A percentile compares a stretch with the other conserved stretches of the same genome.
Conservation (phyloP, 1,140 invertebrate species). For the Brachystomella parvula region DNA sequence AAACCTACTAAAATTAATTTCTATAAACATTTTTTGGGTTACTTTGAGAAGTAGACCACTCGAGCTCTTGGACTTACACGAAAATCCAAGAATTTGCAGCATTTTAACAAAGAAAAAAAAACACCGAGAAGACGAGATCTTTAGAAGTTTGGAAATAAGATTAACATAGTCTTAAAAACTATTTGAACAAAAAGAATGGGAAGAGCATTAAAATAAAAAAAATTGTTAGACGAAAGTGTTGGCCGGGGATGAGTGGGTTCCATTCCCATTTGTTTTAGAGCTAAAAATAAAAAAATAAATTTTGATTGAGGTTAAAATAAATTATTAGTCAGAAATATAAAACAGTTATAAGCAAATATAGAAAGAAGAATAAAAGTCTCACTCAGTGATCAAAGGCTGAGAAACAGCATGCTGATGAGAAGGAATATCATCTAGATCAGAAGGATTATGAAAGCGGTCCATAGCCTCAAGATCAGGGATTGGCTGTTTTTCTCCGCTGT, state of each 20-base stretch:
- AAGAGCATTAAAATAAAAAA: too few species aligned
- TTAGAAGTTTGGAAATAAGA: too few species aligned
- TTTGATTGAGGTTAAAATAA: background rate
- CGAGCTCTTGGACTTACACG: too few species aligned
- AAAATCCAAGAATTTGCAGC: too few species aligned
- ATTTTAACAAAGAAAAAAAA: too few species aligned
- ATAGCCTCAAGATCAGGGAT: constrained; percentile 5
- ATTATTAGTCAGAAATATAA: background rate
- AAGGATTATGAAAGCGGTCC: constrained; percentile 4
- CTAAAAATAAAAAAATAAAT: background rate
- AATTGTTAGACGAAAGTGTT: constrained; percentile 7
- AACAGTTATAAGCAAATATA: background rate
- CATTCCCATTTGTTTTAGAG: background rate
- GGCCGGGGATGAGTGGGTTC: background rate
- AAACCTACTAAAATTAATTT: too few species aligned
- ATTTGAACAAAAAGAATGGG: too few species aligned
- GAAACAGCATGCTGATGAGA: background rate
- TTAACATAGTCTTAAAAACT: too few species aligned
- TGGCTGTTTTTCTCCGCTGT: background rate
- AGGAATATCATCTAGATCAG: background rate
- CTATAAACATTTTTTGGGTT: too few species aligned
- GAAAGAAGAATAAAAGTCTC: background rate
- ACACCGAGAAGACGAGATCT: too few species aligned
- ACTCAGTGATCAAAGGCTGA: constrained; percentile 8
- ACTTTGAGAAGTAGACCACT: too few species aligned